These are phyloP conservation scores for Rhinoptilus africanus DNA, from an alignment of 2,113 vertebrate genomes.

Conservation along the genomic window DNA sequence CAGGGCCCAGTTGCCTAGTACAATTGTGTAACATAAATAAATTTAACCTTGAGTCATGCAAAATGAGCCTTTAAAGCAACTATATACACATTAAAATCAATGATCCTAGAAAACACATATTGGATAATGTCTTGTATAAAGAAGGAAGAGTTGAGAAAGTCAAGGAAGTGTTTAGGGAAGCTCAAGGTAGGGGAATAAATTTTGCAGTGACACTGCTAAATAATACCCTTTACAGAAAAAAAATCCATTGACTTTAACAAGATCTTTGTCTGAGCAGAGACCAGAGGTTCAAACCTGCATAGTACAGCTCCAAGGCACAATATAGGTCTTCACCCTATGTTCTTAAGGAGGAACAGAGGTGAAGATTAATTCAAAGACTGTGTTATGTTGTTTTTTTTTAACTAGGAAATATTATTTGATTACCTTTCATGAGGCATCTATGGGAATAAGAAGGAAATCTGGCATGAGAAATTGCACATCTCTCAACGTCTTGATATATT, in stretches of 20 bases:
- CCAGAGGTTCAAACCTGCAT: neutral
- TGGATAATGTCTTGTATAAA: conserved; percentile 11
- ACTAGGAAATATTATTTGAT: neutral
- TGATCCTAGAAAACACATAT: neutral
- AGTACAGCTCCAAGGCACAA: neutral
- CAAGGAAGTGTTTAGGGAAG: neutral
- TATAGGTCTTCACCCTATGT: neutral
- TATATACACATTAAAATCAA: neutral
- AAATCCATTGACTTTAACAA: neutral
- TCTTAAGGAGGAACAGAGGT: neutral
- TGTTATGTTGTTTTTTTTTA: neutral
- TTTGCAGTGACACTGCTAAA: neutral
- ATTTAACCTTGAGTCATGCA: conserved; percentile 50
- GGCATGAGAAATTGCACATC: neutral
- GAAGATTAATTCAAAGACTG: neutral
- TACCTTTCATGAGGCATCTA: neutral
- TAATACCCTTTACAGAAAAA: neutral
- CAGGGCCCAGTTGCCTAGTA: neutral
- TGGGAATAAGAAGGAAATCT: neutral
- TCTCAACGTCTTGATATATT: neutral
- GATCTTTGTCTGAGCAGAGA: neutral
- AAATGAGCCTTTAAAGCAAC: conserved; percentile 23
- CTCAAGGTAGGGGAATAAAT: conserved; percentile 15
- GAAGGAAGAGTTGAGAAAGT: conserved; percentile 1
- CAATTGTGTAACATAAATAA: neutral